These are phyloP conservation scores for Leptobrachium ailaonicum DNA, from an alignment of 2,113 vertebrate species.

Conservation along the genomic window DNA sequence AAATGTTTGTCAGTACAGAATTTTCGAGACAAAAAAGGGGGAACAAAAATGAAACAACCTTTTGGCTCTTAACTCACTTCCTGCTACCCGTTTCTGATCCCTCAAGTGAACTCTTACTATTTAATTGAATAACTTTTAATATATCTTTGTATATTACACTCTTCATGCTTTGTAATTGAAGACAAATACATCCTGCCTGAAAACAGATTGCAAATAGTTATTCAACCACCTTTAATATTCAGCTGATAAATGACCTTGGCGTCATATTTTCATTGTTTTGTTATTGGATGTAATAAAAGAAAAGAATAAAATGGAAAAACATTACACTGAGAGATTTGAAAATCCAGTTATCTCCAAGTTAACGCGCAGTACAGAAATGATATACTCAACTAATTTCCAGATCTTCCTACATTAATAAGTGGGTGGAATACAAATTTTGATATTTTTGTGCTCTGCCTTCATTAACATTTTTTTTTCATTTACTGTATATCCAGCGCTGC, in stretches of 20 bases:
- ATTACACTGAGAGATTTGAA: not conserved
- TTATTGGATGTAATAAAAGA: constrained; percentile 24
- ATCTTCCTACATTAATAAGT: constrained; percentile 22
- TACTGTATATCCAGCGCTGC: constrained; percentile 1
- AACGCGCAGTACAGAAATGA: constrained; percentile 1
- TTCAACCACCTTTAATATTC: constrained; percentile 22
- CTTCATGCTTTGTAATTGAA: constrained; percentile 40
- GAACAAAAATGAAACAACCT: no score
- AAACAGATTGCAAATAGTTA: constrained; percentile 46
- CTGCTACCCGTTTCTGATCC: constrained; percentile 23
- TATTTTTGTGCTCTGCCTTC: constrained; percentile 9
- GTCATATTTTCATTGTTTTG: constrained; percentile 35
- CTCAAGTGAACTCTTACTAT: constrained; percentile 23
- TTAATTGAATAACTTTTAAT: constrained; percentile 32
- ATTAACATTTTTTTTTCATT: constrained; percentile 35
- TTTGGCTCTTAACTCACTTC: no score
- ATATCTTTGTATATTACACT: constrained; percentile 30
- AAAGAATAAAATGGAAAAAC: not conserved
- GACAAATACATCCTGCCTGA: constrained; percentile 33
- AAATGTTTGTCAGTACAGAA: no score
- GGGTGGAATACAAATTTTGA: constrained; percentile 27
- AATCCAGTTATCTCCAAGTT: not conserved
- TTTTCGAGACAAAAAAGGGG: no score
- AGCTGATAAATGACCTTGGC: constrained; percentile 37
- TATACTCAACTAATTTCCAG: constrained; percentile 7